Conservation (phyloP, 2,113 vertebrate genomes). For the Sciurus niger region DNA sequence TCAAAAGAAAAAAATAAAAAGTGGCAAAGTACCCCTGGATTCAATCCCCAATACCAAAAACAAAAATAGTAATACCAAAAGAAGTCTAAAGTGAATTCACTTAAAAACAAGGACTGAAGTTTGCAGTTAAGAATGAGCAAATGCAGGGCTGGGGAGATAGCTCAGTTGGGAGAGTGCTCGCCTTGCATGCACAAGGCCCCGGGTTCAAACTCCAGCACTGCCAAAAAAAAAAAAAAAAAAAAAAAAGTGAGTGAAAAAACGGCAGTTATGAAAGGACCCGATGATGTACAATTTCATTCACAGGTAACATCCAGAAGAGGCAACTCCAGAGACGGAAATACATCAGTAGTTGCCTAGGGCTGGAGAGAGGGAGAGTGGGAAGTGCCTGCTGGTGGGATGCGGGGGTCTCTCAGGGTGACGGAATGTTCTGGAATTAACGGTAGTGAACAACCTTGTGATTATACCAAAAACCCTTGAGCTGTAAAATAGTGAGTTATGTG, state of each 20-base stretch:
- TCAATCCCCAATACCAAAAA: too few species aligned
- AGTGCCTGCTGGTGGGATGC: neutral
- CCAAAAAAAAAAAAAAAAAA: too few species aligned
- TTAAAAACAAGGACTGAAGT: neutral
- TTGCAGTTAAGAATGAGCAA: neutral
- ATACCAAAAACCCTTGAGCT: neutral
- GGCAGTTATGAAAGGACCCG: neutral
- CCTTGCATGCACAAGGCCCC: too few species aligned
- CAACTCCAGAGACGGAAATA: neutral
- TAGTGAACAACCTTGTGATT: neutral
- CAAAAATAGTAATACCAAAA: neutral
- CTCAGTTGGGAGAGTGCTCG: too few species aligned
- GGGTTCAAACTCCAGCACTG: too few species aligned
- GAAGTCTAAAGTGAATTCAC: neutral
- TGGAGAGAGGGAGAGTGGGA: neutral
- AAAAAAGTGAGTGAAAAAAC: neutral
- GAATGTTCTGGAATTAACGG: neutral
- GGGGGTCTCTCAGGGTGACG: neutral
- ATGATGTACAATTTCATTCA: neutral
- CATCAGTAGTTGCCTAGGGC: neutral
- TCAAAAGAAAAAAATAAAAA: neutral
- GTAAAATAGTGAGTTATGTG: neutral
- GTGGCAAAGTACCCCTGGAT: too few species aligned
- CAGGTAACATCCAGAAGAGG: neutral
- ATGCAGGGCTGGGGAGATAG: neutral